A percentile compares a stretch with the other conserved stretches of the same genome.
Evolutionary conservation across 2,888 invertebrate genomes (phyloP).

Genomic region (Metopia argyrocephala): DNA sequence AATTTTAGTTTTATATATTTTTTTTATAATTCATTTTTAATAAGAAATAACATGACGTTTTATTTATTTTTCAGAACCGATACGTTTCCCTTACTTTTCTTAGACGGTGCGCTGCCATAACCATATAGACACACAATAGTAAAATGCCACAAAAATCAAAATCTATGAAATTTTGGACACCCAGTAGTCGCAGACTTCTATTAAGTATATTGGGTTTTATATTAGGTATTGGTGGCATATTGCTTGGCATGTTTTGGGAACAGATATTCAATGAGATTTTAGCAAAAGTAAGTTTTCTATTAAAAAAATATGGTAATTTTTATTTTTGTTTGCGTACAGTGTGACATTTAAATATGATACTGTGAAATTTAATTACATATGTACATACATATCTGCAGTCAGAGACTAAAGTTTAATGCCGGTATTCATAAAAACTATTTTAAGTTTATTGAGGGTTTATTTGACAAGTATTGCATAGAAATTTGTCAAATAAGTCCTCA

Average conservation of each 20-base stretch:
- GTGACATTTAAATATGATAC: too few relatives aligned
- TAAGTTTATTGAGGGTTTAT: too few relatives aligned
- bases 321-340: too few relatives aligned
- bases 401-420: too few relatives aligned
- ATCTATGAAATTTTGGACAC: slow-evolving; percentile 68
- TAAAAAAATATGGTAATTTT: too few relatives aligned
- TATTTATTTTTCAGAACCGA: slow-evolving; percentile 5
- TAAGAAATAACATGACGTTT: background rate
- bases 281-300: slow-evolving; percentile 73
- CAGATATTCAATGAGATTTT: slow-evolving; percentile 76
- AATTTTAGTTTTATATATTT: background rate
- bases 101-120: background rate
- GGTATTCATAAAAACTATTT: too few relatives aligned
- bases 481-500: too few relatives aligned
- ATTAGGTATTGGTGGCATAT: slow-evolving; percentile 72
- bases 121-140: background rate
- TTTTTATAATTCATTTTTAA: background rate
- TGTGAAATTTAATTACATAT: too few relatives aligned
- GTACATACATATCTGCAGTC: too few relatives aligned
- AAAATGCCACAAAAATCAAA: slow-evolving; percentile 72
- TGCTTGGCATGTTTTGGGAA: slow-evolving; percentile 78
- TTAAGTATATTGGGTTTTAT: slow-evolving; percentile 72
- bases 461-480: too few relatives aligned
- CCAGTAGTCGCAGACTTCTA: slow-evolving; percentile 70
- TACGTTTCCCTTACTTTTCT: too few relatives aligned